phyloP scores from a whole-genome alignment of 2,888 invertebrate genomes.

The Brachypterus glaber region DNA sequence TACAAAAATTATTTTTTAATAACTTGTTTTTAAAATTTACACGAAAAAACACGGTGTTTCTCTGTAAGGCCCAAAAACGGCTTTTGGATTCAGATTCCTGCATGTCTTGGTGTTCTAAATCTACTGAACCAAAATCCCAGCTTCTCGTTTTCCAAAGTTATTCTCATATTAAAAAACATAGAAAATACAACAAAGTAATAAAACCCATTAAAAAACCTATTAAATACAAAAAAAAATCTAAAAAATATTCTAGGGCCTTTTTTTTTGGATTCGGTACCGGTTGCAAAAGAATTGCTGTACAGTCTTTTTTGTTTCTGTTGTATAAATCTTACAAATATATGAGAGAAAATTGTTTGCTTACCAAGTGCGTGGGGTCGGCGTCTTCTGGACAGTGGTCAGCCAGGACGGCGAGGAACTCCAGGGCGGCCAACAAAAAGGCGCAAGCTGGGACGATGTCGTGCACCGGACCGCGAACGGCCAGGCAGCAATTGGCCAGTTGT shows the following conservation, averaged over 20 bases:
- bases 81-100: too few relatives aligned
- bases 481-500: constrained; percentile 60
- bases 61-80: too few relatives aligned
- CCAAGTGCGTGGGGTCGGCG: constrained; percentile 51
- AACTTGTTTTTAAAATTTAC: too few relatives aligned
- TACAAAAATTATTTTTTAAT: too few relatives aligned
- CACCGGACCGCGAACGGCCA: constrained; percentile 58
- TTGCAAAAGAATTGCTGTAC: constrained; percentile 1
- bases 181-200: too few relatives aligned
- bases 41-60: too few relatives aligned
- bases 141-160: too few relatives aligned
- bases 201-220: too few relatives aligned
- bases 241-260: background rate
- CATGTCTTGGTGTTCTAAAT: too few relatives aligned
- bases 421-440: constrained; percentile 44
- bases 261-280: background rate
- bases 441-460: constrained; percentile 46
- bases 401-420: constrained; percentile 45
- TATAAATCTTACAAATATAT: background rate
- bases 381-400: constrained; percentile 41
- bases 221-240: too few relatives aligned
- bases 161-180: too few relatives aligned
- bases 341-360: constrained; percentile 24
- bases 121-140: too few relatives aligned
- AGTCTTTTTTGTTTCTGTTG: constrained; percentile 1